A percentile compares a stretch with the other conserved stretches of the same genome.
phyloP scores from a whole-genome alignment of 64 coral and sea anemone genomes.

The Anthopleura sola region DNA sequence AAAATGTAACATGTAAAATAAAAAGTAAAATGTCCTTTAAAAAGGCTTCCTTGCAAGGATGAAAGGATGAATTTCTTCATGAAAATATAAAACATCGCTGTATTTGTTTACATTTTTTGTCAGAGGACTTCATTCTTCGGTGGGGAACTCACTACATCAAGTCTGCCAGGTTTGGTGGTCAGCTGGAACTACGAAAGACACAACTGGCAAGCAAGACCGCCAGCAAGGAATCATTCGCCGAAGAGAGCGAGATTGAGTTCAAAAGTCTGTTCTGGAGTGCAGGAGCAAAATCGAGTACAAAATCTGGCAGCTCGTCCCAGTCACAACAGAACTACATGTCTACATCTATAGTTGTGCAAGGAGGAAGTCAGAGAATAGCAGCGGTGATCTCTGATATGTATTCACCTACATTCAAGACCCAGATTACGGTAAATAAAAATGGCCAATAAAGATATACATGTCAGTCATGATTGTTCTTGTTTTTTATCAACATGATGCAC shows the following conservation, averaged over 20 bases:
- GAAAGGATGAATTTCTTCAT: no score
- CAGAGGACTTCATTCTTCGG: no score
- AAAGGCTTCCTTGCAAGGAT: no score
- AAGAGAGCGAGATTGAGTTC: conserved; percentile 35
- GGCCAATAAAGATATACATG: neutral
- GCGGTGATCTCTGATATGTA: conserved; percentile 27
- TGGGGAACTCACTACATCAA: no score
- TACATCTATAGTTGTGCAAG: conserved; percentile 34
- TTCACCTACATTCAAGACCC: conserved; percentile 34
- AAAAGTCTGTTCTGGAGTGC: conserved; percentile 39
- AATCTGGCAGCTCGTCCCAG: neutral
- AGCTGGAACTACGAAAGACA: no score
- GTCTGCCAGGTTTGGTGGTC: no score
- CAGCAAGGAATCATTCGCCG: neutral
- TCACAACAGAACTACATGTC: conserved; percentile 1
- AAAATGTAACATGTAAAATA: no score
- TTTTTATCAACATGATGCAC: no score
- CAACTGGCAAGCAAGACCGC: no score
- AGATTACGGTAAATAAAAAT: conserved; percentile 1
- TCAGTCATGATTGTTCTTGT: neutral
- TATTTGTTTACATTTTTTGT: no score
- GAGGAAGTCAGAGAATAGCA: conserved; percentile 47
- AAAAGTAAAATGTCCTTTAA: no score
- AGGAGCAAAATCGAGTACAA: conserved; percentile 10
- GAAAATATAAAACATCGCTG: no score